Percentiles rank a stretch among this genome's conserved stretches.
phyloP scores from a whole-genome alignment of 2,888 invertebrate genomes.

The Ernsta delagoae region DNA sequence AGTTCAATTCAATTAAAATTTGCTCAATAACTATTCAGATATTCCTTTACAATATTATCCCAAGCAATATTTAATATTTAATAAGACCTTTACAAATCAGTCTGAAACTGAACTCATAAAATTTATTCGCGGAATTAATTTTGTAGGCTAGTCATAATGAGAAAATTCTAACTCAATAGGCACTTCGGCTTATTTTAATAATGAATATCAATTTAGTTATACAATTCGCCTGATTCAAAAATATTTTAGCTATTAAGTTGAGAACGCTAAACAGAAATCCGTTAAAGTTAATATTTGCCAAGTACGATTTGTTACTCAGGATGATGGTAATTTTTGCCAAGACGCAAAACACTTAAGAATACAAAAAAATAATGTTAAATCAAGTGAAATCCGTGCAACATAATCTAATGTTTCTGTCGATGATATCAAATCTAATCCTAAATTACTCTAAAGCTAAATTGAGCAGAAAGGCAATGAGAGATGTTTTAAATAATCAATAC shows the following conservation, averaged over 20 bases:
- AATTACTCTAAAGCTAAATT: no score
- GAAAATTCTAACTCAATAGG: neutral
- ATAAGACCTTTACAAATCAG: neutral
- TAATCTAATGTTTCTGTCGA: no score
- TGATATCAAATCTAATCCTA: no score
- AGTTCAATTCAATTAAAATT: neutral
- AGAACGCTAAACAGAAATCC: neutral
- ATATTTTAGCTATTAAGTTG: neutral
- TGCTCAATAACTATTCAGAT: neutral
- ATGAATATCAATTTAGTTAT: neutral
- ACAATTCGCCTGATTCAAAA: neutral
- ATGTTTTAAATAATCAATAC: no score
- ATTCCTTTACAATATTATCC: neutral
- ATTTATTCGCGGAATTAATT: constrained; percentile 1
- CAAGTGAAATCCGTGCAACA: no score
- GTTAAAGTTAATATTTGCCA: neutral
- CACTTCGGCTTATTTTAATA: neutral
- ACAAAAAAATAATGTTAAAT: no score
- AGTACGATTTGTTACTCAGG: no score
- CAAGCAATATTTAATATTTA: neutral
- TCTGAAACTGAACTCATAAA: neutral
- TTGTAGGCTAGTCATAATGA: neutral
- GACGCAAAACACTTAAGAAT: no score
- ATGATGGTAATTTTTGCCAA: no score
- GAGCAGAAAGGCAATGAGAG: no score